Evolutionary conservation across 2,797 vertebrate genomes (phyloP), one percentile per base, ranked within the genome.

Genomic region (Manis pentadactyla): DNA sequence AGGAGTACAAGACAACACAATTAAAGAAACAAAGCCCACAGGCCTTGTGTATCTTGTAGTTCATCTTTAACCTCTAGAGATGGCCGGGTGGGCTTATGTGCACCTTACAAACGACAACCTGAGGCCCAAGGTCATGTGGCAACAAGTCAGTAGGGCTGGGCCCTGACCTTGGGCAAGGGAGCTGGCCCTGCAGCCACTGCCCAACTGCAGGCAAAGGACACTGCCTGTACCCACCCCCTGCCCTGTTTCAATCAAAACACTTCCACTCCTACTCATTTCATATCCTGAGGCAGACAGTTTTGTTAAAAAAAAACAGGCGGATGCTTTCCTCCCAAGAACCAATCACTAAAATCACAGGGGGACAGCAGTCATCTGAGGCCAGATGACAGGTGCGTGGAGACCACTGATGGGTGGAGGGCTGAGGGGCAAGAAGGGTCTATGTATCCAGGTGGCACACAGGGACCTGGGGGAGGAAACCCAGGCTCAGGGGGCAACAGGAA

Each of bases 401-500:
- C 34, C 31, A 13, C 7, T 5, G 77, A 34, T 3, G 46, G 18
- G n/a, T 13, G 2, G 5, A 42, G 27, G 10, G 39, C 14, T 25
- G 21, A 25, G 25, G 37, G 63, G 11, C 37, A 57, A 31, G 69
- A 25, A 21, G 21, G n/a, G 42, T 27, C 19, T 14, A 25, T 18
- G 19, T 12, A 29, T 1, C 2, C 23, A 17, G 31, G 53, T 39
- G 51, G 59, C 11, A 1, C 1, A 0, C 21, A 29, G 11, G 57
- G 55, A 21, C 3, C 49, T 23, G 13, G 21, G 53, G 27, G 1
- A 21, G 34, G 31, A 34, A 53, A 37, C 1, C 8, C 71, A 34
- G 49, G 34, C 77, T 74, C 10, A 7, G 55, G 2, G 15, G 11
- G 31, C 25, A 51, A 49, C 42, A 46, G 19, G 37, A 78, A 23